A percentile compares a stretch with the other conserved stretches of the same genome.
These are phyloP conservation scores for Hylaea fasciaria DNA, from an alignment of 2,888 invertebrate species.

Conservation along the genomic window DNA sequence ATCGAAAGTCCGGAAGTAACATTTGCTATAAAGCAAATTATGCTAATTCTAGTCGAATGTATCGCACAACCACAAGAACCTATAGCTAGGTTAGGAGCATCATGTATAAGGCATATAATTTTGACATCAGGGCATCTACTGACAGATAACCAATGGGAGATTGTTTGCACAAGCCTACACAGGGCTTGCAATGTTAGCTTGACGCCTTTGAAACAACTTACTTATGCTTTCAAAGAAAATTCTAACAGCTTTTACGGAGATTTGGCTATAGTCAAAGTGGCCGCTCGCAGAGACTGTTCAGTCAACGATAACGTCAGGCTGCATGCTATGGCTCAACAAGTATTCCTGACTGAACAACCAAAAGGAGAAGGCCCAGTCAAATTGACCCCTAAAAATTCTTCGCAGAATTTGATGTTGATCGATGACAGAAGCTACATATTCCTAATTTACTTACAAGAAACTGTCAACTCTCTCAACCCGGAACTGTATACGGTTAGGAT, in stretches of 20 bases:
- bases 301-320: conserved; percentile 93
- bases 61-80: conserved; percentile 95
- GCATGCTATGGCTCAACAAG: conserved; percentile 95
- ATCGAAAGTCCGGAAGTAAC: conserved; percentile 86
- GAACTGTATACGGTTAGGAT: conserved; percentile 93
- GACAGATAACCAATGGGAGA: conserved; percentile 94
- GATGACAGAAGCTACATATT: conserved; percentile 96
- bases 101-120: conserved; percentile 94
- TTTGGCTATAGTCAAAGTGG: conserved; percentile 95
- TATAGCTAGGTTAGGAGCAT: conserved; percentile 95
- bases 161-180: conserved; percentile 92
- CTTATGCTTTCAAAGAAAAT: conserved; percentile 94
- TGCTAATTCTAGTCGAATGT: conserved; percentile 95
- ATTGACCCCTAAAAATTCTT: conserved; percentile 67
- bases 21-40: conserved; percentile 93
- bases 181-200: conserved; percentile 94
- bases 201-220: conserved; percentile 93
- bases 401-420: conserved; percentile 82
- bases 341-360: conserved; percentile 86
- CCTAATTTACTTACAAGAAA: conserved; percentile 91
- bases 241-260: conserved; percentile 98
- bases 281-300: conserved; percentile 94
- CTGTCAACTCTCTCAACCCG: conserved; percentile 88
- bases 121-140: conserved; percentile 93
- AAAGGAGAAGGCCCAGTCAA: conserved; percentile 70